phyloP scores from a whole-genome alignment of 2,113 vertebrate genomes.

The human region GRCh38 chr6:62583001-62583500 shows the following conservation, averaged over 20 bases:
- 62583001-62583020: constrained; percentile 44
- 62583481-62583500: neutral
- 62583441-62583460: neutral
- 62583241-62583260: neutral
- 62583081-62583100: neutral
- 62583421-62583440: neutral
- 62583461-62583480: neutral
- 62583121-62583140: neutral
- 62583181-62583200: neutral
- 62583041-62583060: neutral
- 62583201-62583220: neutral
- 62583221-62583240: neutral
- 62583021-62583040: neutral
- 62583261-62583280: neutral
- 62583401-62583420: neutral
- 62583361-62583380: neutral
- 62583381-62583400: neutral
- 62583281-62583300: neutral
- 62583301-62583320: neutral
- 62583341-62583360: neutral
- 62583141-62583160: neutral
- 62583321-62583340: neutral
- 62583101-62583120: neutral
- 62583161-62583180: neutral
- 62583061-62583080: neutral